A percentile compares a stretch with the other conserved stretches of the same genome.
These are phyloP conservation scores for Orthosia cruda DNA, from an alignment of 2,888 invertebrate genomes.

Conservation along the genomic window DNA sequence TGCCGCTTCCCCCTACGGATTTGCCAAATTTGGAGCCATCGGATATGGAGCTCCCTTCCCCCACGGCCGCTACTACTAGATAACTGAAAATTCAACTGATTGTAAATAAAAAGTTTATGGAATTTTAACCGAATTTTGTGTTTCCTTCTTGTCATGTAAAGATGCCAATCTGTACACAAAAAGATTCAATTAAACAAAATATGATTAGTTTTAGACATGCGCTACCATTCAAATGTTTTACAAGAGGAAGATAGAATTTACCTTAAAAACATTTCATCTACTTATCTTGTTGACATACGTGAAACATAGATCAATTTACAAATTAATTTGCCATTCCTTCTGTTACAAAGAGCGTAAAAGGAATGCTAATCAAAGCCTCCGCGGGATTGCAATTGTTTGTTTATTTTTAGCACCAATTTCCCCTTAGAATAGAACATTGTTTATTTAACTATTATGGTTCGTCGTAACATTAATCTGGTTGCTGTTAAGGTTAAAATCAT, in stretches of 20 bases:
- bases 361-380: slow-evolving; percentile 56
- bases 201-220: no score
- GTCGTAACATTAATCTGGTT: slow-evolving; percentile 22
- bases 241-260: no score
- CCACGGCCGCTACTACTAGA: slow-evolving; percentile 66
- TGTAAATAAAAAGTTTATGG: slow-evolving; percentile 65
- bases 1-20: slow-evolving; percentile 40
- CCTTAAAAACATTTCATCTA: not conserved
- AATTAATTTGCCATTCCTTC: slow-evolving; percentile 52
- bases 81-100: not conserved
- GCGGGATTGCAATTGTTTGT: slow-evolving; percentile 43
- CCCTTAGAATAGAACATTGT: slow-evolving; percentile 11
- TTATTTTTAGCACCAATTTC: slow-evolving; percentile 35
- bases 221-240: no score
- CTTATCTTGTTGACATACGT: slow-evolving; percentile 16
- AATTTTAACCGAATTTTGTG: slow-evolving; percentile 26
- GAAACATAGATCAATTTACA: slow-evolving; percentile 27
- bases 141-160: slow-evolving; percentile 16
- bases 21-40: slow-evolving; percentile 46
- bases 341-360: slow-evolving; percentile 41
- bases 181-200: no score
- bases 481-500: slow-evolving; percentile 39
- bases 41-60: slow-evolving; percentile 64
- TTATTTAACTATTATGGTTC: slow-evolving; percentile 23
- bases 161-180: no score